phyloP scores from a whole-genome alignment of 2,113 vertebrate species.

The Cygnus buccinator region DNA sequence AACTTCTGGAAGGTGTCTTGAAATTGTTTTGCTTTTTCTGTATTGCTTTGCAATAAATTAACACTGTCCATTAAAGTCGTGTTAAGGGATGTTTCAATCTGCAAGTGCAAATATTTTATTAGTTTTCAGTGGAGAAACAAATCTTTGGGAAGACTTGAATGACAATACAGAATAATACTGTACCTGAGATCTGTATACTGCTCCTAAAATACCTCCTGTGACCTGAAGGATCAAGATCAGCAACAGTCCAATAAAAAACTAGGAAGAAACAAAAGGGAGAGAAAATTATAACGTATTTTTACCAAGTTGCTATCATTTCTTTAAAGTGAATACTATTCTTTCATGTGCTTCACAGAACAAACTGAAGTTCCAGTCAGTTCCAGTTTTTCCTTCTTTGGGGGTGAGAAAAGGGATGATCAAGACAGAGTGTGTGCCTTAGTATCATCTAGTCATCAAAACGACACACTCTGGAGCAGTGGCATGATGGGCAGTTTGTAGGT shows the following conservation, averaged over 20 bases:
- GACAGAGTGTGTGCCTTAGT: neutral
- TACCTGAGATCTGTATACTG: constrained; percentile 71
- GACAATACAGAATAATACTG: neutral
- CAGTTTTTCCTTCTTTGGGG: rapidly evolving
- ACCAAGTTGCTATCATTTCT: neutral
- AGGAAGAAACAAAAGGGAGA: neutral
- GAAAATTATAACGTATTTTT: neutral
- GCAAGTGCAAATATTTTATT: constrained; percentile 29
- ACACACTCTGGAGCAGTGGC: neutral
- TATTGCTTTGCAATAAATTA: neutral
- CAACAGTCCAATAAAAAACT: constrained; percentile 82
- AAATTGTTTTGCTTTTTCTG: neutral
- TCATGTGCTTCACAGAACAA: neutral
- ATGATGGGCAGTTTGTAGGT: neutral
- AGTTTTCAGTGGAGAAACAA: neutral
- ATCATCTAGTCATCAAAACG: neutral
- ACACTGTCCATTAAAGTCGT: rapidly evolving
- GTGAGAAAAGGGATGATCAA: neutral
- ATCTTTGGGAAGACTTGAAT: neutral
- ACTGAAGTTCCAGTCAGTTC: neutral
- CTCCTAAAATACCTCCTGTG: constrained; percentile 71
- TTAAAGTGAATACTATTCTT: neutral
- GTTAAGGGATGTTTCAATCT: constrained; percentile 4
- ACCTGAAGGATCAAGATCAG: constrained; percentile 78
- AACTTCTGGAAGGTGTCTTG: constrained; percentile 1